phyloP scores from a whole-genome alignment of 2,797 vertebrate species.

The Prunella strophiata region DNA sequence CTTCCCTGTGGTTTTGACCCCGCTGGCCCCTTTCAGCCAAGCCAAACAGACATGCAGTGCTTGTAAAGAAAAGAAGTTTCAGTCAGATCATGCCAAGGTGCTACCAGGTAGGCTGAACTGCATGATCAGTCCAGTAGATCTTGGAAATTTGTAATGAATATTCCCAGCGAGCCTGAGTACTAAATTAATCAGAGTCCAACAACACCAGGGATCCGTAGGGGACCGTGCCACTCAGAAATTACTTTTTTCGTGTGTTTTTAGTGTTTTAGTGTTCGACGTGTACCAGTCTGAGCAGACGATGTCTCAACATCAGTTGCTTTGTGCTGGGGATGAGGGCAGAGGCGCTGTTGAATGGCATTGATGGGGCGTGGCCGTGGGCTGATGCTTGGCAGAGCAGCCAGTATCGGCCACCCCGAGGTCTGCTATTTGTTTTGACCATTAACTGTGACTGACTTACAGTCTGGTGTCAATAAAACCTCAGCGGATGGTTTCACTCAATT shows the following conservation, averaged over 20 bases:
- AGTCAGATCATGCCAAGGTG: not conserved
- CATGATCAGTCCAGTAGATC: not conserved
- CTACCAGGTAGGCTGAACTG: not conserved
- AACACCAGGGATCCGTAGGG: not conserved
- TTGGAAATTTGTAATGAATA: not conserved
- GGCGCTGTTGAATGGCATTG: not conserved
- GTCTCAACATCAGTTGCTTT: fast-evolving
- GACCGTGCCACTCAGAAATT: not conserved
- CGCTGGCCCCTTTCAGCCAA: not conserved
- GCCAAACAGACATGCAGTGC: not conserved
- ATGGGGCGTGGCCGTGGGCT: not conserved
- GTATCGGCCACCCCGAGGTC: fast-evolving
- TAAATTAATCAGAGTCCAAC: not conserved
- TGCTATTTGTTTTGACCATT: not conserved
- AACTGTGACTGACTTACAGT: not conserved
- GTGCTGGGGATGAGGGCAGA: not conserved
- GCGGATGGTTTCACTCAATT: not conserved
- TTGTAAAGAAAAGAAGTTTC: not conserved
- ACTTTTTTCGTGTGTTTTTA: not conserved
- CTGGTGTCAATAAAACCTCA: not conserved
- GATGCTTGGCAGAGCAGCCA: not conserved
- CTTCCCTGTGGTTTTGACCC: not conserved
- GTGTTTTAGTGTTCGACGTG: not conserved
- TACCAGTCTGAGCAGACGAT: not conserved
- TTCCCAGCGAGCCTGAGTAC: not conserved